Percentiles rank a stretch among this genome's conserved stretches.
Evolutionary conservation across 2,113 vertebrate species (phyloP).

Genomic region (Natator depressus): DNA sequence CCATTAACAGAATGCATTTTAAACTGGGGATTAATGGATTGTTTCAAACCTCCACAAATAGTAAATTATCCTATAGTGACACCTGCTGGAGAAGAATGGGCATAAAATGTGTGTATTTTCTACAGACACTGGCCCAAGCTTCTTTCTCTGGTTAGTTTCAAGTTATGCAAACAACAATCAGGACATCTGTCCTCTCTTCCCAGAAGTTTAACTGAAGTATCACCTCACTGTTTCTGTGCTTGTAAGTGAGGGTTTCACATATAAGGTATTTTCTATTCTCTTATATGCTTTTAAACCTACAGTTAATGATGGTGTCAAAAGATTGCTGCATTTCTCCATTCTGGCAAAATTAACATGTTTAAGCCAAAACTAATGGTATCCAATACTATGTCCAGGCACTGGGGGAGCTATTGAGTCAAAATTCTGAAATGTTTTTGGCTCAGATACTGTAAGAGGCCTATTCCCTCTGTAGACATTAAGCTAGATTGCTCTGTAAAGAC

Average conservation of each 20-base stretch:
- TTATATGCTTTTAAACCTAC: background rate
- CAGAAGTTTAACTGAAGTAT: background rate
- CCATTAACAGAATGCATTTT: background rate
- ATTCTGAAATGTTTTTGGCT: background rate
- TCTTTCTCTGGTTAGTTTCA: background rate
- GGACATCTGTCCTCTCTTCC: accelerated
- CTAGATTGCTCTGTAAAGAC: background rate
- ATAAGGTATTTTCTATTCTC: background rate
- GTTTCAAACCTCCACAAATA: accelerated
- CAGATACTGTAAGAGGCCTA: background rate
- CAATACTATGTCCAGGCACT: background rate
- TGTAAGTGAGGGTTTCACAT: background rate
- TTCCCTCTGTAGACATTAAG: background rate
- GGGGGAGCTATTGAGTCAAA: background rate
- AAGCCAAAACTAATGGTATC: background rate
- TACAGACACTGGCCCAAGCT: background rate
- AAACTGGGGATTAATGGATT: background rate
- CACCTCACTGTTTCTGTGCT: accelerated
- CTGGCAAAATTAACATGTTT: background rate
- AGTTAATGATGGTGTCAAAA: background rate
- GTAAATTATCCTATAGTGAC: background rate
- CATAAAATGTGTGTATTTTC: accelerated
- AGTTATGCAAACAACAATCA: background rate
- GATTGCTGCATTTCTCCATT: background rate
- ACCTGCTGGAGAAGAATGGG: background rate